Conservation (phyloP, 2,888 invertebrate species). For the Plusia festucae region DNA sequence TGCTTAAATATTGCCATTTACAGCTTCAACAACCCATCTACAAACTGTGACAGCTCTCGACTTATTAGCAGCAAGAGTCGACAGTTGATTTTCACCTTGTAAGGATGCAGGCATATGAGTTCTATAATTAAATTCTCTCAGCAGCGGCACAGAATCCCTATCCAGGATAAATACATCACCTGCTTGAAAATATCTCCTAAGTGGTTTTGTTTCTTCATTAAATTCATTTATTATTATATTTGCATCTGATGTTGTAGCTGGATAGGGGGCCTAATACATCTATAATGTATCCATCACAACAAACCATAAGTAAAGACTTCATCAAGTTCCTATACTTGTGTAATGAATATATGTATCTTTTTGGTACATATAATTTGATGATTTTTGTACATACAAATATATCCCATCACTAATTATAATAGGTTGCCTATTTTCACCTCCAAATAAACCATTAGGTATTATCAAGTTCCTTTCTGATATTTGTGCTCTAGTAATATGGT, state of each 20-base stretch:
- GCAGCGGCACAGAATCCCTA: background rate
- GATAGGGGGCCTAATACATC: constrained; percentile 3
- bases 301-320: background rate
- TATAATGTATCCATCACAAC: constrained; percentile 1
- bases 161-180: background rate
- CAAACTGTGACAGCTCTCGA: constrained; percentile 10
- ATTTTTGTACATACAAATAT: background rate
- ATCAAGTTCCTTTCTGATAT: too few relatives aligned
- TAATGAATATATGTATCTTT: background rate
- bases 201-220: background rate
- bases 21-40: constrained; percentile 13
- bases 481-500: too few relatives aligned
- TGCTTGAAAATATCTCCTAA: background rate
- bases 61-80: background rate
- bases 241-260: constrained; percentile 13
- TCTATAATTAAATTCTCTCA: background rate
- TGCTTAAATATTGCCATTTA: constrained; percentile 10
- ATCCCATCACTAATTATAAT: too few relatives aligned
- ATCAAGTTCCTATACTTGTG: background rate
- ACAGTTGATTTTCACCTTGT: background rate
- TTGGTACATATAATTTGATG: background rate
- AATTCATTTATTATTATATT: constrained; percentile 10
- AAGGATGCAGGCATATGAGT: background rate
- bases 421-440: too few relatives aligned
- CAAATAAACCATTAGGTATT: too few relatives aligned